phyloP scores from a whole-genome alignment of 2,797 vertebrate species.

The Synaphobranchus kaupii region DNA sequence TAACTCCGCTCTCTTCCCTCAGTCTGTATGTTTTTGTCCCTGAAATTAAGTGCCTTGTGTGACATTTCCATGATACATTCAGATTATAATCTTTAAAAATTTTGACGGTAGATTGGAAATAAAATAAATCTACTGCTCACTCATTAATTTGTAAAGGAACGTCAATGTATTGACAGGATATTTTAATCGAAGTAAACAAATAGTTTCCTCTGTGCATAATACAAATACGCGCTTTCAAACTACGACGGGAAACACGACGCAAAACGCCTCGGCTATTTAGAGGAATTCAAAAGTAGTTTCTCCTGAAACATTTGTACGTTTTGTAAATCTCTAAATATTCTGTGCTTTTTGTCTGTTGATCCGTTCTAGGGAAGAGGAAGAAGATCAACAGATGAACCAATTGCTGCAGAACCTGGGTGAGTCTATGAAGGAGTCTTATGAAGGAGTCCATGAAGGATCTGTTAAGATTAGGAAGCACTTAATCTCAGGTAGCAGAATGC shows the following conservation, averaged over 20 bases:
- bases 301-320: neutral
- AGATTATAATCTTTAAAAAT: neutral
- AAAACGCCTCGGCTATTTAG: neutral
- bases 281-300: neutral
- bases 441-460: slow-evolving; percentile 51
- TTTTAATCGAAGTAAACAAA: neutral
- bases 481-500: neutral
- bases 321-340: neutral
- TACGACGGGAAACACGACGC: neutral
- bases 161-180: neutral
- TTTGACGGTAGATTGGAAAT: neutral
- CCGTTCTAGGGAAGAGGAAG: slow-evolving; percentile 84
- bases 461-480: slow-evolving; percentile 11
- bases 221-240: neutral
- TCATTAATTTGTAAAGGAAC: neutral
- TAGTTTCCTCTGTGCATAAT: neutral
- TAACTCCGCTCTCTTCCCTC: neutral
- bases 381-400: slow-evolving; percentile 84
- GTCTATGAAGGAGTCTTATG: slow-evolving; percentile 61
- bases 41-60: neutral
- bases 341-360: slow-evolving; percentile 20
- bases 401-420: slow-evolving; percentile 87
- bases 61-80: neutral
- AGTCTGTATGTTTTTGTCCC: neutral
- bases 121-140: neutral